A percentile compares a stretch with the other conserved stretches of the same genome.
phyloP scores from a whole-genome alignment of 2,888 invertebrate species.

The Antheraea assamensis region DNA sequence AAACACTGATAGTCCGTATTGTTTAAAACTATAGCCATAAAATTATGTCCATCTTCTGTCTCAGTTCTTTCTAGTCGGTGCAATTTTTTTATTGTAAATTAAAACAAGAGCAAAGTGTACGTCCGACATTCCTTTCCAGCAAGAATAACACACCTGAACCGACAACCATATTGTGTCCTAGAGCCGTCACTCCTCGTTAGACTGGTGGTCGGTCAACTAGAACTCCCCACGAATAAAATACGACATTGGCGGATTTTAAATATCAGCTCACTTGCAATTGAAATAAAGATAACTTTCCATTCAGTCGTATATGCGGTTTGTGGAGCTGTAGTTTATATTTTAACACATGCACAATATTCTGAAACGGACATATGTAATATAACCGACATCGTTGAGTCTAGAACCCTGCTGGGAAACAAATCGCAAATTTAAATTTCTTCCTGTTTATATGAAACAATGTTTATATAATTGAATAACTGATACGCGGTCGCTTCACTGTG shows the following conservation, averaged over 20 bases:
- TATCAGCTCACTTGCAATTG: slow-evolving; percentile 26
- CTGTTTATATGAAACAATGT: neutral
- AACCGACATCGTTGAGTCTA: slow-evolving; percentile 51
- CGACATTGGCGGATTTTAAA: slow-evolving; percentile 27
- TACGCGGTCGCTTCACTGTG: no score
- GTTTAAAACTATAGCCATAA: neutral
- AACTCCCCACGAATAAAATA: slow-evolving; percentile 39
- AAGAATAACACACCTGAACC: slow-evolving; percentile 45
- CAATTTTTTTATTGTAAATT: slow-evolving; percentile 1
- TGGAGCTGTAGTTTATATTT: slow-evolving; percentile 24
- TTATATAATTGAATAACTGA: neutral
- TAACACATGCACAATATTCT: slow-evolving; percentile 56
- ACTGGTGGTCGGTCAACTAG: slow-evolving; percentile 47
- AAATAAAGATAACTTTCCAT: slow-evolving; percentile 35
- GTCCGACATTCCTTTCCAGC: slow-evolving; percentile 15
- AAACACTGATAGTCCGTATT: neutral
- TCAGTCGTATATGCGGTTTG: slow-evolving; percentile 5
- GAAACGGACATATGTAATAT: slow-evolving; percentile 53
- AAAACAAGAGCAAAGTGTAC: neutral
- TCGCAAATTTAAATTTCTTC: slow-evolving; percentile 31
- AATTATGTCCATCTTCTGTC: neutral
- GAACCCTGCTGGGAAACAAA: slow-evolving; percentile 63
- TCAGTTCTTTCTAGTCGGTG: neutral
- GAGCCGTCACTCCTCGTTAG: slow-evolving; percentile 61
- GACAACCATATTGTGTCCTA: slow-evolving; percentile 54